These are phyloP conservation scores for Margaritifera margaritifera DNA, from an alignment of 2,888 invertebrate genomes.

Conservation along the genomic window DNA sequence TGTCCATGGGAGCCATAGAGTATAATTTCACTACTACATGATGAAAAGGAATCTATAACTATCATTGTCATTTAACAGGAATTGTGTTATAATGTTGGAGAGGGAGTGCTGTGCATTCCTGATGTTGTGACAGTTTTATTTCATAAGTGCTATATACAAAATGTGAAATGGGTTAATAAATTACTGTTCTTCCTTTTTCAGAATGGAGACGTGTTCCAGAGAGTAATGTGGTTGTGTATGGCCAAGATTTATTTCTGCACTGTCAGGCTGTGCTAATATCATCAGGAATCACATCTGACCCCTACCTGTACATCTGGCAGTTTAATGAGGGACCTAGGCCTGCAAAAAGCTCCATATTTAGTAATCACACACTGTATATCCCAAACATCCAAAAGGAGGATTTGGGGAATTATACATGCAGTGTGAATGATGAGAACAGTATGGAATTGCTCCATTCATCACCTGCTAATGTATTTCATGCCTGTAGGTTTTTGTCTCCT, in stretches of 20 bases:
- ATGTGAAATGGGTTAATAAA: background rate
- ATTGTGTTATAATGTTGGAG: no score
- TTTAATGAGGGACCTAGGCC: slow-evolving; percentile 38
- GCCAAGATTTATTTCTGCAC: slow-evolving; percentile 54
- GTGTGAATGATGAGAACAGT: slow-evolving; percentile 30
- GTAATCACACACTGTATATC: slow-evolving; percentile 61
- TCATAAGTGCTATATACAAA: no score
- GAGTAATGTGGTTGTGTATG: slow-evolving; percentile 51
- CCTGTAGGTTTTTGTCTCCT: slow-evolving; percentile 53
- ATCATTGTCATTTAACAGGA: no score
- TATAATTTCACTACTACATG: no score
- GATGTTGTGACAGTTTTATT: no score
- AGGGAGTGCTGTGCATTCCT: no score
- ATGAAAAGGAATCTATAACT: no score
- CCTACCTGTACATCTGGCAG: slow-evolving; percentile 45
- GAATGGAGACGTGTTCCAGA: slow-evolving; percentile 50
- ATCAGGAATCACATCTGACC: slow-evolving; percentile 18
- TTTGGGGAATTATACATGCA: slow-evolving; percentile 63
- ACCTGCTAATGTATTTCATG: slow-evolving; percentile 51
- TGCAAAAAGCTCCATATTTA: slow-evolving; percentile 44
- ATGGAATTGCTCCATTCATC: slow-evolving; percentile 26
- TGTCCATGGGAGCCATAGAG: no score
- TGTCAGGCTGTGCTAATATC: slow-evolving; percentile 42
- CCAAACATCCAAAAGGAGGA: slow-evolving; percentile 41
- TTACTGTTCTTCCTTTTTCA: slow-evolving; percentile 31